These are phyloP conservation scores for Caenorhabditis sinica DNA, from an alignment of 2,888 invertebrate genomes.

Conservation along the genomic window DNA sequence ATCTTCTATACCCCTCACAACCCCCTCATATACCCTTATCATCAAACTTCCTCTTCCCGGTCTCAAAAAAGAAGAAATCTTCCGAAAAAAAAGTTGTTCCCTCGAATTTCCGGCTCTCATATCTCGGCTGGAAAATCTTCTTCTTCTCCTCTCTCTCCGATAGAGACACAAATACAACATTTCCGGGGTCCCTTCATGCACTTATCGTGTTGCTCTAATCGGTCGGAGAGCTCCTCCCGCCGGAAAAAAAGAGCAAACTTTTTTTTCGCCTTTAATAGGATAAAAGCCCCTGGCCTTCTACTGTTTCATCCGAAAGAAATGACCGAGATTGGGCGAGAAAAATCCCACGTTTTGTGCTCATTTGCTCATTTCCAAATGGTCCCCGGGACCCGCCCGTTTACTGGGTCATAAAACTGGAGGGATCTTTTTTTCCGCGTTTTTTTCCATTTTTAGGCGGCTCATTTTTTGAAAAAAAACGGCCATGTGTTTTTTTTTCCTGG, in stretches of 20 bases:
- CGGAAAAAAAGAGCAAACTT: conserved; percentile 8
- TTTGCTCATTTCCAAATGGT: conserved; percentile 17
- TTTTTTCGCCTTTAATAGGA: conserved; percentile 47
- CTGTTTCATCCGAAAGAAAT: background rate
- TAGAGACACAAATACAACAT: conserved; percentile 5
- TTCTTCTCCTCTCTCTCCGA: background rate
- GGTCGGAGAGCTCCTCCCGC: background rate
- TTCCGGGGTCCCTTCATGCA: conserved; percentile 30
- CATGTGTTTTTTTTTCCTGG: background rate
- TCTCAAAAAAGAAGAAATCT: too few relatives aligned
- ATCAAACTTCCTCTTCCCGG: too few relatives aligned
- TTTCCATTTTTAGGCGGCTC: background rate
- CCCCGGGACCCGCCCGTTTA: background rate
- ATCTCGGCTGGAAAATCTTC: background rate
- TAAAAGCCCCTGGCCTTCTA: conserved; percentile 33
- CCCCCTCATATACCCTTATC: too few relatives aligned
- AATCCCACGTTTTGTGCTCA: conserved; percentile 60
- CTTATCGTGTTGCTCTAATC: conserved; percentile 56
- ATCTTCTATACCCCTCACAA: too few relatives aligned
- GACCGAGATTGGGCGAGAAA: conserved; percentile 4
- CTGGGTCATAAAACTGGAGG: conserved; percentile 13
- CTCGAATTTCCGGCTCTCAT: background rate
- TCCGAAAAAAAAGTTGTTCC: too few relatives aligned
- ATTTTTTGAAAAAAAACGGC: background rate
- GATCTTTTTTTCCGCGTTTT: background rate